Conservation (phyloP, 2,113 vertebrate genomes). For the Pao palembangensis region DNA sequence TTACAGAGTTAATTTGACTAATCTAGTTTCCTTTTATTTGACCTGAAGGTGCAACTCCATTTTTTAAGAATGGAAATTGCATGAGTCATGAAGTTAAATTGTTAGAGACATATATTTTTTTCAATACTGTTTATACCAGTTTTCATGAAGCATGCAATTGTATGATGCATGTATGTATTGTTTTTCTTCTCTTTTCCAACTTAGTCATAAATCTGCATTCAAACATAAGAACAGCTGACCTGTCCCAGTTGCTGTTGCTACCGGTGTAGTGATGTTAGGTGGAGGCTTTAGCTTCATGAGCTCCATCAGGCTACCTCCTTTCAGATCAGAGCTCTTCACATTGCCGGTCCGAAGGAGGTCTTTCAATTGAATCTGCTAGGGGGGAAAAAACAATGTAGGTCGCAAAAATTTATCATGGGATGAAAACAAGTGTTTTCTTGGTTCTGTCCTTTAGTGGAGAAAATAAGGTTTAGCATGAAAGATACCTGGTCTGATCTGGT, state of each 20-base stretch:
- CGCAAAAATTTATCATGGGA: not conserved
- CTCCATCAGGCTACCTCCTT: conserved; percentile 93
- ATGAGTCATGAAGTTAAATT: too few species aligned
- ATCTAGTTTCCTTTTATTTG: too few species aligned
- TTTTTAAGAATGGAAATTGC: too few species aligned
- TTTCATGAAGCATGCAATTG: too few species aligned
- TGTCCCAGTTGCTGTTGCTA: conserved; percentile 90
- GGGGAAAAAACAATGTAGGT: not conserved
- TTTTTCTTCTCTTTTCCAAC: too few species aligned
- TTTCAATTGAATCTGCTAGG: conserved; percentile 79
- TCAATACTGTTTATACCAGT: too few species aligned
- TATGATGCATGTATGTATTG: too few species aligned
- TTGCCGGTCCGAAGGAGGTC: conserved; percentile 86
- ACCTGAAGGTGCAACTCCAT: too few species aligned
- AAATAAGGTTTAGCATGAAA: not conserved
- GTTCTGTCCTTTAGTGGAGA: not conserved
- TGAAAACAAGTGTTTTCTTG: not conserved
- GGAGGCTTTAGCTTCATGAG: conserved; percentile 97
- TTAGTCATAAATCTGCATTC: not conserved
- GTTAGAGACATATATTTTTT: too few species aligned
- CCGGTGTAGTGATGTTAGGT: conserved; percentile 91
- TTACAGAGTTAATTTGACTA: too few species aligned
- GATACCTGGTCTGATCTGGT: conserved; percentile 83
- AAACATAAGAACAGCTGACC: conserved; percentile 60
- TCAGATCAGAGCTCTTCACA: conserved; percentile 71